Evolutionary conservation across 2,888 invertebrate genomes (phyloP).

Genomic region (Calliphora vomitoria): DNA sequence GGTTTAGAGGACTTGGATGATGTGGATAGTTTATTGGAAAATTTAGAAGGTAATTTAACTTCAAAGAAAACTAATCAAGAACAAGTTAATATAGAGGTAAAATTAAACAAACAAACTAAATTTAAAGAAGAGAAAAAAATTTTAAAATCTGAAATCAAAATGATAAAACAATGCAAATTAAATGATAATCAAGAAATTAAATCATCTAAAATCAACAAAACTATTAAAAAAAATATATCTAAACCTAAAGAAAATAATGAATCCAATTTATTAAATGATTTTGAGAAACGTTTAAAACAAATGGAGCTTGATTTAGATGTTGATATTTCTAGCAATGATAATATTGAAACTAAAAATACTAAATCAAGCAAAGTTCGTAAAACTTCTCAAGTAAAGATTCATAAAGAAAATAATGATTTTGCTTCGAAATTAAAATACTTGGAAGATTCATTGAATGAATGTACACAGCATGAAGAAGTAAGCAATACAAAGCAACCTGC

Average conservation of each 20-base stretch:
- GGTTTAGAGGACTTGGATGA: conserved; percentile 48
- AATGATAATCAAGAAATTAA: not conserved
- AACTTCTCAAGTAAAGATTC: not conserved
- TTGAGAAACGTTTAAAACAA: conserved; percentile 2
- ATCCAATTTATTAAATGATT: not conserved
- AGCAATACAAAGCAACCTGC: not conserved
- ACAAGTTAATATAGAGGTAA: no score
- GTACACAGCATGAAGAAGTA: not conserved
- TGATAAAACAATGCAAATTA: not conserved
- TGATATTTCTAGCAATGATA: not conserved
- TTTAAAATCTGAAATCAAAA: not conserved
- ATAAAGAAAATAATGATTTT: not conserved
- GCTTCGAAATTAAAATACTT: not conserved
- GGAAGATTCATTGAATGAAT: not conserved
- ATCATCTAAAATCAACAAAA: no score
- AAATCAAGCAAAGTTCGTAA: not conserved
- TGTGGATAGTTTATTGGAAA: conserved; percentile 46
- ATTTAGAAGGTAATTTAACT: conserved; percentile 22
- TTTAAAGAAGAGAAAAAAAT: not conserved
- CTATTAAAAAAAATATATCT: no score
- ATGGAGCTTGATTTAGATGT: not conserved
- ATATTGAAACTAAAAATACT: not conserved
- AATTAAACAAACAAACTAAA: not conserved
- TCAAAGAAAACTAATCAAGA: no score
- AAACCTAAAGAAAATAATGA: not conserved